phyloP scores from a whole-genome alignment of 1,140 invertebrate species.

The Psilanteris sp. region DNA sequence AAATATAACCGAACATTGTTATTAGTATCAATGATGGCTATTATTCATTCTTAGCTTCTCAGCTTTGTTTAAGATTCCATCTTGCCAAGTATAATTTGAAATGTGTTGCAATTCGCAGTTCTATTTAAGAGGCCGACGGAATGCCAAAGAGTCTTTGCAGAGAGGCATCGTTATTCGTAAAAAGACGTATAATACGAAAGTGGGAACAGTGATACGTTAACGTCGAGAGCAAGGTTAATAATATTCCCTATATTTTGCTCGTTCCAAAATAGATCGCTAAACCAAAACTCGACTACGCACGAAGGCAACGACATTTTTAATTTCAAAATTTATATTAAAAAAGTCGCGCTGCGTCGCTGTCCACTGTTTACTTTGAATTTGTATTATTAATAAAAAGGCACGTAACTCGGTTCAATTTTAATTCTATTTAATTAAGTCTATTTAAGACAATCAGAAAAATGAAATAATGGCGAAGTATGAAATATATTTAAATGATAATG shows the following conservation, averaged over 20 bases:
- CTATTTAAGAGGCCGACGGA: slow-evolving; percentile 35
- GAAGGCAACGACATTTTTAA: not conserved
- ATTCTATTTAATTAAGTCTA: too few species aligned
- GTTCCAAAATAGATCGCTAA: slow-evolving; percentile 43
- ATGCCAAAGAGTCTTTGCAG: slow-evolving; percentile 29
- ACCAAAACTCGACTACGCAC: slow-evolving; percentile 13
- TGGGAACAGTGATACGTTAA: slow-evolving; percentile 14
- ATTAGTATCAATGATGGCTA: slow-evolving; percentile 39
- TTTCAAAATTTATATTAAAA: too few species aligned
- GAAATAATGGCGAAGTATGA: too few species aligned
- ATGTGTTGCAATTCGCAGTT: slow-evolving; percentile 19
- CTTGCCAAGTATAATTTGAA: slow-evolving; percentile 41
- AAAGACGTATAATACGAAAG: slow-evolving; percentile 9
- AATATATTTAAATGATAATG: too few species aligned
- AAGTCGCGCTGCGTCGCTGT: too few species aligned
- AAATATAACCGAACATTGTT: slow-evolving; percentile 48
- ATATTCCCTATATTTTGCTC: slow-evolving; percentile 21
- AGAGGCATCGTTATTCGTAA: slow-evolving; percentile 16
- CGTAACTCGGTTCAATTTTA: too few species aligned
- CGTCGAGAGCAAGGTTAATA: slow-evolving; percentile 42
- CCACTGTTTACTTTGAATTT: too few species aligned
- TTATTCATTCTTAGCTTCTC: slow-evolving; percentile 32
- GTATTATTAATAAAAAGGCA: too few species aligned
- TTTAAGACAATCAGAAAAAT: too few species aligned
- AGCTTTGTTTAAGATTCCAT: slow-evolving; percentile 33